These are phyloP conservation scores for Alces alces DNA, from an alignment of 2,113 vertebrate species.

Conservation along the genomic window DNA sequence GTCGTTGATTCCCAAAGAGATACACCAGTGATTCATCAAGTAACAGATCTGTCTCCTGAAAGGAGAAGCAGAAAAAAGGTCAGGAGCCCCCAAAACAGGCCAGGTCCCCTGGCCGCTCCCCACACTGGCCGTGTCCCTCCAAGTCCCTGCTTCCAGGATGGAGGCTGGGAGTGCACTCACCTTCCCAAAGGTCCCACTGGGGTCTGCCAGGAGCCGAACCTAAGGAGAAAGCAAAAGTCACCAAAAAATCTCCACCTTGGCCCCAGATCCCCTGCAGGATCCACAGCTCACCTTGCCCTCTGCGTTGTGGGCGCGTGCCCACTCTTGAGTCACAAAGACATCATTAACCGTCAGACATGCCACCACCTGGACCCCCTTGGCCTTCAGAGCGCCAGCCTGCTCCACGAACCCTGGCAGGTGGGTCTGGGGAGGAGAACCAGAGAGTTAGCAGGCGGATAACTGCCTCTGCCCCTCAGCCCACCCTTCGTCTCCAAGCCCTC, in stretches of 20 bases:
- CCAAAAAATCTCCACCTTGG: background rate
- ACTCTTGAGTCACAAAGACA: constrained; percentile 88
- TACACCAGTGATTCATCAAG: constrained; percentile 83
- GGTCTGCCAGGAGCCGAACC: constrained; percentile 91
- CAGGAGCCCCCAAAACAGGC: background rate
- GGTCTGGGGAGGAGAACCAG: constrained; percentile 76
- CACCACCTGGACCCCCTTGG: constrained; percentile 85
- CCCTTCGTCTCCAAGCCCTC: background rate
- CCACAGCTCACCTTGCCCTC: constrained; percentile 84
- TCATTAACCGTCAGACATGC: constrained; percentile 90
- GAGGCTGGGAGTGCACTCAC: constrained; percentile 54
- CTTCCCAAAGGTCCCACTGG: constrained; percentile 88
- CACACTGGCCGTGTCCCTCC: background rate
- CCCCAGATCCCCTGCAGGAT: background rate
- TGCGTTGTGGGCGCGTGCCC: constrained; percentile 85
- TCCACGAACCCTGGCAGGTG: constrained; percentile 91
- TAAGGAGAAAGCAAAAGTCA: constrained; percentile 57
- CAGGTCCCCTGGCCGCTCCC: background rate
- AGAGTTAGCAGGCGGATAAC: background rate
- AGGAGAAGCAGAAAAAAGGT: background rate
- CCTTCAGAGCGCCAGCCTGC: constrained; percentile 80
- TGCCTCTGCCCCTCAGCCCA: fast-evolving
- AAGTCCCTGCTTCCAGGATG: background rate
- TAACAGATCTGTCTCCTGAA: constrained; percentile 85
- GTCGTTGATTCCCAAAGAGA: constrained; percentile 86